Base-by-base conservation (phyloP, 2,888 invertebrate genomes). In the Stenichneumon culpator region DNA sequence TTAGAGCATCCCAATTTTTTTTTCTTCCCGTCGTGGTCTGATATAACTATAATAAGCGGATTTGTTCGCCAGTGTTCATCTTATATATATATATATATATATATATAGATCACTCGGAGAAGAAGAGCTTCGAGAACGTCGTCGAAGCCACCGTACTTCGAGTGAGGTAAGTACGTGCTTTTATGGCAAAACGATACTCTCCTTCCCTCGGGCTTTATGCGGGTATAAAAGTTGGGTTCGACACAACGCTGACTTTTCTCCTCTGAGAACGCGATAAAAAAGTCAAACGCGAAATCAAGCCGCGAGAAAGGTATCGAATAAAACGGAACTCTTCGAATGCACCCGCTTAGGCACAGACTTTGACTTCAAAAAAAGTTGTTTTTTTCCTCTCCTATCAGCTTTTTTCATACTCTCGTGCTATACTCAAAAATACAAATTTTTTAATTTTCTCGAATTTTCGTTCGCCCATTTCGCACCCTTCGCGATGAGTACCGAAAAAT, bases 81-180 rank as follows among this genome's bases (percentile, higher is more conserved):
- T 50, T 63, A 22, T 57, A 32, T 32, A 50, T 60, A 67, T 39
- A 73, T 73, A 32, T 32, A 32, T 32, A 32, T 32, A 6, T 32
- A 32, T 32, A 32, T 0, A 32, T 32, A 32, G 32, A 39, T 25
- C 22, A 25, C 47, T 68, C 3, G 22, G n/a, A 25, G 57, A 25
- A 74, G 52, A 57, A 70, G 79, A 75, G 36, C 44, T 82, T 54
- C 72, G 54, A 54, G 72, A 25, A 70, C 52, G 78, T 69, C 52
- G 9, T 9, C 57, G 25, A 22, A 57, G 57, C 25, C 9, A 73
- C 57, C 22, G 25, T n/a, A 39, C 36, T 44, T 28, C 39, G 3
- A 73, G 57, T 39, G 60, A 74, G 57, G 60, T 44, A 83, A 79
- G 69, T 72, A 69, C 72, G 74, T 54, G 52, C 63, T 78, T 80